phyloP scores from a whole-genome alignment of 2,113 vertebrate species.

The Anoura caudifer region DNA sequence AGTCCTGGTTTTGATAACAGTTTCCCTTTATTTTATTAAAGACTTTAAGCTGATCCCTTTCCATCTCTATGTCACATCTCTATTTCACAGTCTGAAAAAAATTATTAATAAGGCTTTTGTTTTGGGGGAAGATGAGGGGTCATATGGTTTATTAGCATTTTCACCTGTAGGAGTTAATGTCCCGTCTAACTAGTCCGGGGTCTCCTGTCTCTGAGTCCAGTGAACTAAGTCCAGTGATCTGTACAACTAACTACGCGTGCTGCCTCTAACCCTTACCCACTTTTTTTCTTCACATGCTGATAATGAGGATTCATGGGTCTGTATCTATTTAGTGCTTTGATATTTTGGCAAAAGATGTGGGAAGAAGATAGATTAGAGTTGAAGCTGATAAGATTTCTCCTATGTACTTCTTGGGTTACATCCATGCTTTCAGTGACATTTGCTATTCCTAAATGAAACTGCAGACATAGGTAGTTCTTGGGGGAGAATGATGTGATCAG shows the following conservation, averaged over 20 bases:
- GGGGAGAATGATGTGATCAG: background rate
- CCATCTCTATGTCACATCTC: background rate
- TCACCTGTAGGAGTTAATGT: background rate
- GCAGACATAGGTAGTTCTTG: background rate
- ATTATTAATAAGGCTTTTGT: background rate
- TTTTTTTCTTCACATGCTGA: conserved; percentile 72
- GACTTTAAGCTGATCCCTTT: background rate
- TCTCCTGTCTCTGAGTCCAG: background rate
- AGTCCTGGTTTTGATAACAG: background rate
- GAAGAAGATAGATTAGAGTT: conserved; percentile 16
- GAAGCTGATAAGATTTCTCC: background rate
- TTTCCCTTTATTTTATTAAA: background rate
- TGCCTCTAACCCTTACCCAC: conserved; percentile 58
- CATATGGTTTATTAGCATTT: background rate
- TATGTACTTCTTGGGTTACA: background rate
- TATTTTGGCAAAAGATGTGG: conserved; percentile 65
- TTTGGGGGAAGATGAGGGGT: background rate
- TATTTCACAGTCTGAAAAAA: background rate
- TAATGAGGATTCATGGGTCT: conserved; percentile 74
- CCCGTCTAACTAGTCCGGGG: background rate
- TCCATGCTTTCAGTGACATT: conserved; percentile 18
- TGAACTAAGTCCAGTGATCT: background rate
- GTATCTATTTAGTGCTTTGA: conserved; percentile 71
- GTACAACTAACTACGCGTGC: background rate
- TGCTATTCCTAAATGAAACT: background rate